Conservation (phyloP, 2,797 vertebrate species). For the Phylloscopus collybita region DNA sequence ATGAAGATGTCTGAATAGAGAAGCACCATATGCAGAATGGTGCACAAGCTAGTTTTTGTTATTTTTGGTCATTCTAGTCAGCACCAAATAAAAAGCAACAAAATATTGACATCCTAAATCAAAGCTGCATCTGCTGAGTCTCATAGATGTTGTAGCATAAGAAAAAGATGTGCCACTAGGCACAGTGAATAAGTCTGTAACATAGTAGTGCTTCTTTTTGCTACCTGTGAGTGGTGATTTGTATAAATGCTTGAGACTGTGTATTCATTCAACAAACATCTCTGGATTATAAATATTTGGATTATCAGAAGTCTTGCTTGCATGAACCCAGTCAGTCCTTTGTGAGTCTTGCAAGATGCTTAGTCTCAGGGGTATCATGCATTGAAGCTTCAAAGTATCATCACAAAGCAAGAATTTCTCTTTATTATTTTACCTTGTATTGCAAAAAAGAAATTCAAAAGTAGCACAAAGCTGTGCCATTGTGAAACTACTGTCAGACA, state of each 20-base stretch:
- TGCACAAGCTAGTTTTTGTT: background rate
- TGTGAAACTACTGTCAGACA: background rate
- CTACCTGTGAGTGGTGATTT: background rate
- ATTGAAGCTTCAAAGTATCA: background rate
- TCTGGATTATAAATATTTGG: background rate
- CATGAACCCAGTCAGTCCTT: background rate
- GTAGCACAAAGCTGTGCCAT: background rate
- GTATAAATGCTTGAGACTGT: background rate
- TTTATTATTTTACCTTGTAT: background rate
- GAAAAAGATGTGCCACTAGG: background rate
- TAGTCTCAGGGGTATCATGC: background rate
- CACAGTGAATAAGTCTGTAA: background rate
- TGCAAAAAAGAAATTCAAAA: background rate
- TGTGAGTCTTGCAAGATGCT: background rate
- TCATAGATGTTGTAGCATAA: background rate
- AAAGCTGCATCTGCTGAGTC: background rate
- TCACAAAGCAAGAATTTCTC: background rate
- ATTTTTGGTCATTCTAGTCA: background rate
- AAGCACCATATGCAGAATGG: background rate
- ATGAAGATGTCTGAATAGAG: background rate
- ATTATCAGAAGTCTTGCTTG: background rate
- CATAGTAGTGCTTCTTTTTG: background rate
- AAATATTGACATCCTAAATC: background rate
- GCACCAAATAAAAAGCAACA: background rate
- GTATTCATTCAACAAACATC: background rate